Conservation (phyloP, 2,113 vertebrate species). For the Pangasianodon gigas region DNA sequence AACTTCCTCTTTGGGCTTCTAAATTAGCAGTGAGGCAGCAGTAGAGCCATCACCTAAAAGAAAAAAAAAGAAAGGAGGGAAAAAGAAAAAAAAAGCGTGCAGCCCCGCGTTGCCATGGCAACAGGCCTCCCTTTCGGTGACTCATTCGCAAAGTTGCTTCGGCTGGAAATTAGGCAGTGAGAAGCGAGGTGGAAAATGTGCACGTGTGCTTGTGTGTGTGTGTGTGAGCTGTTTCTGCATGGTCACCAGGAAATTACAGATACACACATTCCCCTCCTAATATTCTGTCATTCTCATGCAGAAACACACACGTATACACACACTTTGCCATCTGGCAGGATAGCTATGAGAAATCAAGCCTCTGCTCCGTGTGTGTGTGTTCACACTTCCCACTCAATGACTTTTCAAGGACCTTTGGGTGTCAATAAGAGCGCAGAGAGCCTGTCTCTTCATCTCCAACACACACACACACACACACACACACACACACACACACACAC, state of each 20-base stretch:
- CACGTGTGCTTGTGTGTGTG: slow-evolving; percentile 28
- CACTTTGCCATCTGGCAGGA: slow-evolving; percentile 32
- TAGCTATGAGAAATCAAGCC: not conserved
- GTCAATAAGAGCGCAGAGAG: not conserved
- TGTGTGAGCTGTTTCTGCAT: not conserved
- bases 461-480: no score
- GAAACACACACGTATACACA: not conserved
- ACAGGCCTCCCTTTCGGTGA: slow-evolving; percentile 65
- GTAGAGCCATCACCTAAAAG: slow-evolving; percentile 19
- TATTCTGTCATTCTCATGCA: slow-evolving; percentile 1
- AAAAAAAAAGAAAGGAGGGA: not conserved
- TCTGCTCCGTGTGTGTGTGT: not conserved
- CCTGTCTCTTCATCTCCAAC: not conserved
- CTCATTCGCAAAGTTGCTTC: slow-evolving; percentile 62
- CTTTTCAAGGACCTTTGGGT: slow-evolving; percentile 25
- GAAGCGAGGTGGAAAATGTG: slow-evolving; percentile 52
- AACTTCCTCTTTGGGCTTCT: not conserved
- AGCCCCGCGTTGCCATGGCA: slow-evolving; percentile 73
- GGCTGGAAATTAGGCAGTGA: slow-evolving; percentile 63
- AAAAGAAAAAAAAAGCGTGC: slow-evolving; percentile 30
- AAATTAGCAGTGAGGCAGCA: not conserved
- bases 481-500: not conserved
- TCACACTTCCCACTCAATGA: not conserved
- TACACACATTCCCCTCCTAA: not conserved
- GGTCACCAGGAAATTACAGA: slow-evolving; percentile 51